A percentile compares a stretch with the other conserved stretches of the same genome.
These are phyloP conservation scores for Triplophysa tibetana DNA, from an alignment of 2,113 vertebrate genomes.

Conservation along the genomic window DNA sequence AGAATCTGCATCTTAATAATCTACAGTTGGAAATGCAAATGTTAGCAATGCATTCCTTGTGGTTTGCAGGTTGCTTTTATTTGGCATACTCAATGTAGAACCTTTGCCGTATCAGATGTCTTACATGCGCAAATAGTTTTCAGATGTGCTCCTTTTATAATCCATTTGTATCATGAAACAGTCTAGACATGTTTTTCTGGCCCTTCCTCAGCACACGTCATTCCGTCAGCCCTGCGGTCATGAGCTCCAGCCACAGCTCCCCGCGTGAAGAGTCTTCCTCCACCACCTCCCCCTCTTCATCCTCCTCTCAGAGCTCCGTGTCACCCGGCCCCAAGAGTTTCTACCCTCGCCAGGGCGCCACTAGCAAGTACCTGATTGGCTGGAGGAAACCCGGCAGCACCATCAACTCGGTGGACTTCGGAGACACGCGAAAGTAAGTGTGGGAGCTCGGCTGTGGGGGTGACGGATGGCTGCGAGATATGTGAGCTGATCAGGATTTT, in stretches of 20 bases:
- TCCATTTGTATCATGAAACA: not conserved
- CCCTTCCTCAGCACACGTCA: conserved; percentile 76
- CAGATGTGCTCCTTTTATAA: not conserved
- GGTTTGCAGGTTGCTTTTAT: too few relatives aligned
- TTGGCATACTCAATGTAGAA: too few relatives aligned
- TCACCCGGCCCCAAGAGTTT: conserved; percentile 93
- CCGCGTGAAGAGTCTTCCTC: conserved; percentile 90
- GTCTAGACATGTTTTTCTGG: conserved; percentile 7
- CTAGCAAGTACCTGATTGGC: conserved; percentile 98
- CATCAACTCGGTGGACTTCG: conserved; percentile 98
- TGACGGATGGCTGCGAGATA: not conserved
- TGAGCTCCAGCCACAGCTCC: conserved; percentile 78
- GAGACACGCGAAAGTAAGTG: conserved; percentile 96
- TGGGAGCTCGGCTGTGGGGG: not conserved
- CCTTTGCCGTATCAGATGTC: not conserved
- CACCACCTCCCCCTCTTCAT: conserved; percentile 81
- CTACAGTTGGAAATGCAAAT: too few relatives aligned
- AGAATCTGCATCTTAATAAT: too few relatives aligned
- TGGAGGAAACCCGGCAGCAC: conserved; percentile 99
- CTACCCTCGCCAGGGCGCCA: conserved; percentile 97
- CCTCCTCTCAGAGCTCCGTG: conserved; percentile 87
- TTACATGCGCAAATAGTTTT: not conserved
- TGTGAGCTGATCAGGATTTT: not conserved
- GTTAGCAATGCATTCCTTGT: too few relatives aligned
- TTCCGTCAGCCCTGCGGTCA: conserved; percentile 81